Evolutionary conservation across 2,888 invertebrate genomes (phyloP).

Genomic region (Neoscelio sp.): DNA sequence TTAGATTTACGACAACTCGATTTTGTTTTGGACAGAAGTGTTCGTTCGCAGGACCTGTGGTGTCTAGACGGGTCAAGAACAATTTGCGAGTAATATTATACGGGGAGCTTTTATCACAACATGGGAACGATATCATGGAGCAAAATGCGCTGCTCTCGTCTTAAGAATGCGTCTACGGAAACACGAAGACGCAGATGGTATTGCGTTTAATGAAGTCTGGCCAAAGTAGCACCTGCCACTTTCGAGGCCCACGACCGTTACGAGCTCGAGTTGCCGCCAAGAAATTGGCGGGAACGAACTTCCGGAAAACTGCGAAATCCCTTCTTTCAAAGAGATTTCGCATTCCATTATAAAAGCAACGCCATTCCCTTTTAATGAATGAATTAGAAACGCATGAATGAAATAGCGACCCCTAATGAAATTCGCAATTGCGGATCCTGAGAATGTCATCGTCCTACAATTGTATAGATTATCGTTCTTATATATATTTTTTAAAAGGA

Average conservation of each 20-base stretch:
- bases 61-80: neutral
- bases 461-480: too few relatives aligned
- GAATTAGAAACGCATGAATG: too few relatives aligned
- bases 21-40: too few relatives aligned
- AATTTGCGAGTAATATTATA: slow-evolving; percentile 29
- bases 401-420: too few relatives aligned
- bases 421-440: too few relatives aligned
- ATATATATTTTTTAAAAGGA: too few relatives aligned
- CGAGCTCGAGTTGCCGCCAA: slow-evolving; percentile 57
- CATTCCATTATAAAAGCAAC: too few relatives aligned
- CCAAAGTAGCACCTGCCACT: slow-evolving; percentile 70
- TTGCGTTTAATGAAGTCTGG: slow-evolving; percentile 72
- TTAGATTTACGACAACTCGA: too few relatives aligned
- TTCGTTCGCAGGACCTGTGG: too few relatives aligned
- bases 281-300: slow-evolving; percentile 65
- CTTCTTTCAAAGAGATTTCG: slow-evolving; percentile 13
- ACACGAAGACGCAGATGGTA: slow-evolving; percentile 70
- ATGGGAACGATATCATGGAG: slow-evolving; percentile 31
- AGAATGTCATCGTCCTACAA: too few relatives aligned
- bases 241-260: slow-evolving; percentile 67
- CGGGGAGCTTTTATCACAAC: slow-evolving; percentile 33
- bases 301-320: slow-evolving; percentile 58
- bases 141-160: slow-evolving; percentile 52
- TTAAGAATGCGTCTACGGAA: slow-evolving; percentile 61
- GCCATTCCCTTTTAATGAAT: neutral